These are phyloP conservation scores for Todus mexicanus DNA, from an alignment of 2,797 vertebrate species.

Conservation along the genomic window DNA sequence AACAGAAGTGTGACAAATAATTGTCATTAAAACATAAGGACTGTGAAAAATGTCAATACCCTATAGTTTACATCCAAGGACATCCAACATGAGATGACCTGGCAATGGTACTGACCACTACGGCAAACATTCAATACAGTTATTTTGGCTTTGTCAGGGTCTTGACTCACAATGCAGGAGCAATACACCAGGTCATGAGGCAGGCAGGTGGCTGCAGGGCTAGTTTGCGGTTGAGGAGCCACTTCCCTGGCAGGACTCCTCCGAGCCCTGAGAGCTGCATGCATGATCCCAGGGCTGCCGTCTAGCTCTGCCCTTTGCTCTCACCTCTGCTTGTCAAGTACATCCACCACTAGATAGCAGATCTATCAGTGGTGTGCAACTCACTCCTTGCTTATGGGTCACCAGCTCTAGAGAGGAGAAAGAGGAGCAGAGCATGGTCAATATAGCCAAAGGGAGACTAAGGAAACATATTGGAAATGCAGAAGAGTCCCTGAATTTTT, in stretches of 20 bases:
- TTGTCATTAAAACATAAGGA: not conserved
- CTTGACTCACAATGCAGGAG: not conserved
- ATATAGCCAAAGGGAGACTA: not conserved
- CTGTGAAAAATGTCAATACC: not conserved
- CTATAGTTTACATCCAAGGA: not conserved
- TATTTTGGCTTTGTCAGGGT: not conserved
- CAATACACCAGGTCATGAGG: fast-evolving
- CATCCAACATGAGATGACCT: not conserved
- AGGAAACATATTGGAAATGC: not conserved
- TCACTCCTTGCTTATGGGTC: fast-evolving
- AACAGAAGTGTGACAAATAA: not conserved
- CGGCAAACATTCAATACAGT: not conserved
- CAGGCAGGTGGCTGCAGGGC: not conserved
- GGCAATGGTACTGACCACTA: not conserved
- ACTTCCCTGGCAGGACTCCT: not conserved
- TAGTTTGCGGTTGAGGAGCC: not conserved
- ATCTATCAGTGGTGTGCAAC: not conserved
- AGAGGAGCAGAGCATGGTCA: not conserved
- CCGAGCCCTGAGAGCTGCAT: fast-evolving
- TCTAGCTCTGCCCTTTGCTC: not conserved
- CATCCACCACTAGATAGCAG: not conserved
- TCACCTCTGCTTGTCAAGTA: not conserved
- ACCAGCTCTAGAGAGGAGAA: not conserved
- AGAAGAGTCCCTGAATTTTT: not conserved
- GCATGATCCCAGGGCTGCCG: fast-evolving